Evolutionary conservation across 2,888 invertebrate species (phyloP).

Genomic region (Epirrita christyi): DNA sequence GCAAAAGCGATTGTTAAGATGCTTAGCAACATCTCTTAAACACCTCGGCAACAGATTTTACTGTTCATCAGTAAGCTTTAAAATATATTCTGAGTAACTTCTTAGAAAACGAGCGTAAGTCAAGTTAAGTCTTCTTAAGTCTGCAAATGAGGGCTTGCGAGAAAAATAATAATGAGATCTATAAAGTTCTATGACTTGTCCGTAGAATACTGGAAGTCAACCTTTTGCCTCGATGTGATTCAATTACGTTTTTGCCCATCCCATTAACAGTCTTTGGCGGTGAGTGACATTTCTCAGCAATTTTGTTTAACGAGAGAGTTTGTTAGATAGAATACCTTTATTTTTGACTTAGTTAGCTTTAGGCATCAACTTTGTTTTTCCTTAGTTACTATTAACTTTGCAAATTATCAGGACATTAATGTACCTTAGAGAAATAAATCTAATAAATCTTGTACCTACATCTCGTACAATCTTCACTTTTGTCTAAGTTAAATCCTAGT

Average conservation of each 20-base stretch:
- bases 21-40: too few species aligned
- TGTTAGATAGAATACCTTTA: slow-evolving; percentile 32
- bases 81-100: too few species aligned
- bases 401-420: too few species aligned
- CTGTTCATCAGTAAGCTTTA: too few species aligned
- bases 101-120: not conserved
- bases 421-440: too few species aligned
- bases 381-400: not conserved
- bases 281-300: slow-evolving; percentile 28
- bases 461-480: too few species aligned
- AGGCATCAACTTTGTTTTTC: not conserved
- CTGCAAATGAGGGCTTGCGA: slow-evolving; percentile 10
- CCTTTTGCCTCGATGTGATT: slow-evolving; percentile 33
- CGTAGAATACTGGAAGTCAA: slow-evolving; percentile 29
- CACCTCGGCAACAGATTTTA: too few species aligned
- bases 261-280: slow-evolving; percentile 33
- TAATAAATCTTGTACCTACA: too few species aligned
- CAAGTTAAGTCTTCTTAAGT: slow-evolving; percentile 8
- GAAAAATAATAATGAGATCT: slow-evolving; percentile 27
- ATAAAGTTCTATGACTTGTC: slow-evolving; percentile 32
- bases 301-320: slow-evolving; percentile 43
- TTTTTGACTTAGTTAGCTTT: not conserved
- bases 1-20: too few species aligned
- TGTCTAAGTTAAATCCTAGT: too few species aligned
- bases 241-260: slow-evolving; percentile 37